phyloP scores from a whole-genome alignment of 2,113 vertebrate species.

The Ramphastos sulfuratus region DNA sequence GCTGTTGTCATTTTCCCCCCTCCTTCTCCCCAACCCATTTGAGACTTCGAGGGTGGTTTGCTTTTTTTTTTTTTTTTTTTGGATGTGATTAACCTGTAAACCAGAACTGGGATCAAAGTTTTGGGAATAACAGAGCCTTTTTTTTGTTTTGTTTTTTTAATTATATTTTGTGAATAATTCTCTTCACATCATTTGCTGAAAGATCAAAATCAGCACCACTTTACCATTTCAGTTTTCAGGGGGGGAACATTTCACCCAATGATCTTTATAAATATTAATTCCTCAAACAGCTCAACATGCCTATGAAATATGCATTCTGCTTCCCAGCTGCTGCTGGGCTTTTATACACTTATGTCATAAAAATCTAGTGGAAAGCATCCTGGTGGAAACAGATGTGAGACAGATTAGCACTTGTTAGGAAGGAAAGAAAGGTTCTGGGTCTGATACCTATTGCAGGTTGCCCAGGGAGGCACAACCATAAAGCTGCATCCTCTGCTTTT shows the following conservation, averaged over 20 bases:
- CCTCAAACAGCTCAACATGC: not conserved
- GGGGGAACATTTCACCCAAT: not conserved
- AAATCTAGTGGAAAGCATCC: not conserved
- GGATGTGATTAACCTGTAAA: not conserved
- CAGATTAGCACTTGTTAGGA: not conserved
- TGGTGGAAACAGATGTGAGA: not conserved
- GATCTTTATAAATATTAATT: slow-evolving; percentile 28
- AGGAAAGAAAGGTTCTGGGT: not conserved
- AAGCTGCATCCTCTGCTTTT: too few species aligned
- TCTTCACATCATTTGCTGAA: not conserved
- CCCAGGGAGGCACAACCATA: too few species aligned
- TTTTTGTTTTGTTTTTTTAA: not conserved
- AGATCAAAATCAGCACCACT: not conserved
- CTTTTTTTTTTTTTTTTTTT: not conserved
- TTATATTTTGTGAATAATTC: not conserved
- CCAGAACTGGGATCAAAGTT: not conserved
- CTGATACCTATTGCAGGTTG: not conserved
- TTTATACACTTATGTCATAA: not conserved
- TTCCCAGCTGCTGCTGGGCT: not conserved
- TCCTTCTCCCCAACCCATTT: not conserved
- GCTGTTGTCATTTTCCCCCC: not conserved
- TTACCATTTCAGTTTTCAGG: not conserved
- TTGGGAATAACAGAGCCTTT: not conserved
- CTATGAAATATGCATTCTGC: not conserved
- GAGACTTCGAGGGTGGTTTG: not conserved